Evolutionary conservation across 92 coral and sea anemone species (phyloP), one percentile per base, ranked within the genome.

Genomic region (Porites lobata): DNA sequence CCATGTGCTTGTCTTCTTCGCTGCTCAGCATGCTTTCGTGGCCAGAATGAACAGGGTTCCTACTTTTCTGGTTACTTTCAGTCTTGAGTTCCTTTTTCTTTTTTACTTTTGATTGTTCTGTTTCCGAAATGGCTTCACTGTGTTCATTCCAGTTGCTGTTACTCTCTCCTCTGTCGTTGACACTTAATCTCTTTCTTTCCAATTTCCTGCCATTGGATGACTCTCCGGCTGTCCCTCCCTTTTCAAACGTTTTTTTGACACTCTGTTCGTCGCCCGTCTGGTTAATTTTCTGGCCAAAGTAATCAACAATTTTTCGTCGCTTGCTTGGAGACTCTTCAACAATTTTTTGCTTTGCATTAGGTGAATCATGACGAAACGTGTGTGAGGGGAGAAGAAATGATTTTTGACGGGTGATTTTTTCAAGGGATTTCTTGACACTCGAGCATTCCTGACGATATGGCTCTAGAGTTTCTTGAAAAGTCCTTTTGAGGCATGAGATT

Each of bases 241-340:
- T 71, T 54, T 13, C 59, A 54, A 9, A 13, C 10, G 10, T 54
- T 54, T 9, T 54, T 13, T 54, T 54, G 59, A 9, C 11, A 54
- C 59, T 7, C 59, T 9, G 59, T 7, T 38, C n/a, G 8, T 8
- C 43, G 8, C 10, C 1, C 6, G 14, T 47, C 6, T 56, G 56
- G 21, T 38, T 2, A 19, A 38, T 18, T 19, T 50, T 24, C 14
- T 52, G 26, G 15, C 14, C 8, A n/a, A 47, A 72, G 59, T 18
- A 72, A 14, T 72, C 63, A 10, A n/a, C 78, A 20, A 74, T 74
- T 19, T 53, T 74, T 50, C 78, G 63, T 21, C 78, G 63, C 63
- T 75, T 75, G 63, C 7, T 75, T 9, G 78, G 78, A 7, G 78
- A 75, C 24, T 67, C 72, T 6, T 18, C 8, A 62, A 18, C 8